These are phyloP conservation scores for Pyrgus malvae DNA, from an alignment of 2,888 invertebrate genomes.

Conservation along the genomic window DNA sequence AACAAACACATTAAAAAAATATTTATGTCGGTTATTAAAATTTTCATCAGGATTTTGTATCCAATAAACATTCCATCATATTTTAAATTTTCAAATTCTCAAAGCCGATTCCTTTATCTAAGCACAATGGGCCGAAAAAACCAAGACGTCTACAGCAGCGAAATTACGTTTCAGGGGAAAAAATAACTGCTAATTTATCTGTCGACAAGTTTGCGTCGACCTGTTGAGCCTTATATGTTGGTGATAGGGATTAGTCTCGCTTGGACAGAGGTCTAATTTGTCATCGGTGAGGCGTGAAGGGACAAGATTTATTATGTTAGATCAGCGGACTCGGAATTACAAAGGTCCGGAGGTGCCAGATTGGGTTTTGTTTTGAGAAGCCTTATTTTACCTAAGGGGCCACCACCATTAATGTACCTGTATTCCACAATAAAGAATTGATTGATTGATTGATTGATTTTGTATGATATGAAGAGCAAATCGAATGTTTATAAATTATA, in stretches of 20 bases:
- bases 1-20: too few species aligned
- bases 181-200: slow-evolving; percentile 4
- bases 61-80: too few species aligned
- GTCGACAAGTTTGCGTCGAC: neutral
- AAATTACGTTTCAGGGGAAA: slow-evolving; percentile 8
- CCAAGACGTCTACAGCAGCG: slow-evolving; percentile 2
- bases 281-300: slow-evolving; percentile 34
- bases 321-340: slow-evolving; percentile 37
- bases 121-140: slow-evolving; percentile 3
- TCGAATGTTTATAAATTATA: too few species aligned
- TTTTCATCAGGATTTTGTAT: too few species aligned
- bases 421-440: too few species aligned
- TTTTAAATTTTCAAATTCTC: too few species aligned
- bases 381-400: slow-evolving; percentile 1
- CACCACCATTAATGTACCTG: too few species aligned
- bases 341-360: slow-evolving; percentile 15
- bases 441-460: too few species aligned
- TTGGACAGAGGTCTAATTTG: slow-evolving; percentile 29
- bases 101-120: too few species aligned
- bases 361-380: slow-evolving; percentile 15
- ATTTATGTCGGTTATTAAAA: too few species aligned
- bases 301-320: slow-evolving; percentile 42
- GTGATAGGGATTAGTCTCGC: slow-evolving; percentile 30
- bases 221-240: slow-evolving; percentile 3
- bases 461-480: too few species aligned